Evolutionary conservation across 2,797 vertebrate genomes (phyloP).

Genomic region (Acrossocheilus wenchowensis): DNA sequence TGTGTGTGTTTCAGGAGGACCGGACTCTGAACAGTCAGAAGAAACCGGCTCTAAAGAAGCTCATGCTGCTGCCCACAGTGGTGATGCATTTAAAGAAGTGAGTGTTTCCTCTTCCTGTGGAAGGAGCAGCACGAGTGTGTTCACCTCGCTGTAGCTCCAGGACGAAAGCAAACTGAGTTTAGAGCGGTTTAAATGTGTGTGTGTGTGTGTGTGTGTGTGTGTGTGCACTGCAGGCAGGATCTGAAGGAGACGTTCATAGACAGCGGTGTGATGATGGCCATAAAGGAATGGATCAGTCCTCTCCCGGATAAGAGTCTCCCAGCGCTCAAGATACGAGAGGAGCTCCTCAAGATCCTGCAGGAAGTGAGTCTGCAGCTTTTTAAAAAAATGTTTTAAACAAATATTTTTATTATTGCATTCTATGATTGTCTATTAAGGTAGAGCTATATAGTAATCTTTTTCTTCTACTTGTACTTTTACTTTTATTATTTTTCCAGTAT

Average conservation of each 20-base stretch:
- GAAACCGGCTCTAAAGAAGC: slow-evolving; percentile 96
- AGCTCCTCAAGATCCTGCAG: slow-evolving; percentile 93
- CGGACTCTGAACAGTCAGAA: slow-evolving; percentile 93
- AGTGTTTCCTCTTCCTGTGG: slow-evolving; percentile 60
- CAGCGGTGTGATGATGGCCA: slow-evolving; percentile 98
- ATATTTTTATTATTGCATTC: background rate
- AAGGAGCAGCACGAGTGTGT: background rate
- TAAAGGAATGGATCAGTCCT: slow-evolving; percentile 98
- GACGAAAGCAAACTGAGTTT: background rate
- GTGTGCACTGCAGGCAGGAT: slow-evolving; percentile 84
- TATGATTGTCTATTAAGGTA: background rate
- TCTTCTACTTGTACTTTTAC: background rate
- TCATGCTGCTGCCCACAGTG: slow-evolving; percentile 93
- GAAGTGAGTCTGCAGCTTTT: slow-evolving; percentile 76
- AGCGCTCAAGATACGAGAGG: slow-evolving; percentile 91
- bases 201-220: no score
- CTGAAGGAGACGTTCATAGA: slow-evolving; percentile 98
- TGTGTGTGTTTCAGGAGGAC: slow-evolving; percentile 84
- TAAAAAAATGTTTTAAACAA: background rate
- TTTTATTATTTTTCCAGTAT: background rate
- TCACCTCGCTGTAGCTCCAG: background rate
- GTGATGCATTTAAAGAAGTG: slow-evolving; percentile 99
- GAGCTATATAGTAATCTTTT: background rate
- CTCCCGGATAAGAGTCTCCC: slow-evolving; percentile 95
- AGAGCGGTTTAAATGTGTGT: background rate